Base-by-base conservation (phyloP, 2,888 invertebrate species). In the Ganaspis brasiliensis region DNA sequence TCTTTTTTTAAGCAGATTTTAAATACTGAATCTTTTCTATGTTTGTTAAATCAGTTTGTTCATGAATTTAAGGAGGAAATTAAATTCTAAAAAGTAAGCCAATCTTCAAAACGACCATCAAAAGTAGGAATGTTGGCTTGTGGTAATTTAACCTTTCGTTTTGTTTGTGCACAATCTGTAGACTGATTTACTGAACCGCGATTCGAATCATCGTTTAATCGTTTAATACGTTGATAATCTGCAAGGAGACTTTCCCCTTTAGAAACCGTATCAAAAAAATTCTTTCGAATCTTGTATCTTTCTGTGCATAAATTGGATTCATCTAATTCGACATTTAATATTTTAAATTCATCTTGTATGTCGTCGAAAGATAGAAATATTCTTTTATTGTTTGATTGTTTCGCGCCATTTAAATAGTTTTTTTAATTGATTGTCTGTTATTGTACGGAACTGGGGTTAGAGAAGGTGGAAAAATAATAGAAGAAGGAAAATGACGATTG, bases 61-160 rank as follows among this genome's bases (percentile, higher is more conserved):
- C 31, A 16, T 79, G 57, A 37, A 79, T 72, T n/a, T 9, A 79
- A 9, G 3, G 72, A 52, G 1, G 35, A 40, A 71, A 75, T 74
- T 0, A 55, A n/a, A 35, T n/a, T 37, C 3, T 67, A 6, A 14
- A 67, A 35, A n/a, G n/a, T n/a, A n/a, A n/a, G n/a, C n/a, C n/a
- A n/a, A n/a, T n/a, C n/a, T n/a, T n/a, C n/a, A n/a, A n/a, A n/a
- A n/a, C n/a, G n/a, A n/a, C 45, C 45, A 45, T 45, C 8, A 10
- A 45, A 45, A 12, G 45, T 45, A 12, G 45, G 45, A 45, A 10
- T 45, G 8, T 45, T 45, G 12, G 45, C 45, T 45, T 45, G 45
- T 12, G 45, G 45, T 10, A 45, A 45, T 45, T 45, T 45, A 12
- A 45, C 45, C n/a, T 45, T 45, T 45, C 45, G 45, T n/a, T 45